Evolutionary conservation across 2,797 vertebrate genomes (phyloP).

Genomic region (Decapterus maruadsi): DNA sequence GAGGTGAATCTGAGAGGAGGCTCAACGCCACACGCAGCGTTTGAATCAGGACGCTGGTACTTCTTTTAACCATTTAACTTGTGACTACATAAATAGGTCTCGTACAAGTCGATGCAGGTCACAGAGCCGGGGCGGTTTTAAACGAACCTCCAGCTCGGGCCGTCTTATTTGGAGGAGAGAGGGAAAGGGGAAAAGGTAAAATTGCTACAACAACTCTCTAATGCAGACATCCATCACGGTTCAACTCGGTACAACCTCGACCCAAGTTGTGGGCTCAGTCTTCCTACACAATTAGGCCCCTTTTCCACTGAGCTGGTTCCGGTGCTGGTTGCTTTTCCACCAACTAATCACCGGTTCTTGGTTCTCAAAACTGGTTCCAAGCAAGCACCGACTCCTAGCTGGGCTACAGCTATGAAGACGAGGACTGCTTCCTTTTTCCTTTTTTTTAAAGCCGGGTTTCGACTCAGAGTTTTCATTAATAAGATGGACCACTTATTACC

Average conservation of each 20-base stretch:
- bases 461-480: too few species aligned
- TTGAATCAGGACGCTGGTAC: background rate
- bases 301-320: too few species aligned
- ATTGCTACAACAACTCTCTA: background rate
- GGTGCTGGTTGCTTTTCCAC: too few species aligned
- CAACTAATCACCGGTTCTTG: too few species aligned
- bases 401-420: too few species aligned
- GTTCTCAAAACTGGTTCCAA: too few species aligned
- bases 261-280: background rate
- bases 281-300: background rate
- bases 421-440: too few species aligned
- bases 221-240: background rate
- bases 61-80: background rate
- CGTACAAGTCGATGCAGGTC: background rate
- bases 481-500: too few species aligned
- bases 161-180: background rate
- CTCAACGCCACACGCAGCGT: background rate
- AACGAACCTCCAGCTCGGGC: background rate
- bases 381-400: too few species aligned
- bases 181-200: background rate
- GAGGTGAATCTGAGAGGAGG: slow-evolving; percentile 9
- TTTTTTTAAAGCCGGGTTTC: too few species aligned
- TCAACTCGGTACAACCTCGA: background rate
- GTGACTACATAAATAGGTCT: background rate
- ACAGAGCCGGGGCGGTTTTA: background rate